Evolutionary conservation across 2,797 vertebrate genomes (phyloP).

Genomic region (Ciconia nigra): DNA sequence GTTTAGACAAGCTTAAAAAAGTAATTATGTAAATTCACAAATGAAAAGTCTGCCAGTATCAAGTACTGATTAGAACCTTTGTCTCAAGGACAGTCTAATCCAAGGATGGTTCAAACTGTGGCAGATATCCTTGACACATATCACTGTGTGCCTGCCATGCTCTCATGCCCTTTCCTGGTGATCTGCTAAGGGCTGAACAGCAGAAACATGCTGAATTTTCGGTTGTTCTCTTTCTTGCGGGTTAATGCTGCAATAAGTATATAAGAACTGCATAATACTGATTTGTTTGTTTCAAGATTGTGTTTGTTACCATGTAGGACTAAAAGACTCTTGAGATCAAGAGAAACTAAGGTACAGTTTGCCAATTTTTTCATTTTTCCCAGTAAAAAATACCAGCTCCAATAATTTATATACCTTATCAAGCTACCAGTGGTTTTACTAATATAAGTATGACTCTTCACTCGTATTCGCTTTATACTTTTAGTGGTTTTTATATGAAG

Average conservation of each 20-base stretch:
- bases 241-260: background rate
- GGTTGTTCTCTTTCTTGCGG: background rate
- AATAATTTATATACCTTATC: background rate
- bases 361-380: background rate
- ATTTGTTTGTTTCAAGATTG: background rate
- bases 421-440: background rate
- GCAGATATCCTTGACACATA: background rate
- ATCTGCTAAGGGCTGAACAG: background rate
- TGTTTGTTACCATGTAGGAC: background rate
- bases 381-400: background rate
- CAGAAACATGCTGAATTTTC: background rate
- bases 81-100: background rate
- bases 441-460: background rate
- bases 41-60: background rate
- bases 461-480: rapidly evolving
- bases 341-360: background rate
- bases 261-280: background rate
- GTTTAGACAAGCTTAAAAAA: background rate
- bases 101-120: background rate
- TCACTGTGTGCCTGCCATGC: background rate
- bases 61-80: background rate
- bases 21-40: background rate
- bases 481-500: background rate
- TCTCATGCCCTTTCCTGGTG: background rate
- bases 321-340: background rate